Base-by-base conservation (phyloP, 2,888 invertebrate species). In the Enchytraeus crypticus region DNA sequence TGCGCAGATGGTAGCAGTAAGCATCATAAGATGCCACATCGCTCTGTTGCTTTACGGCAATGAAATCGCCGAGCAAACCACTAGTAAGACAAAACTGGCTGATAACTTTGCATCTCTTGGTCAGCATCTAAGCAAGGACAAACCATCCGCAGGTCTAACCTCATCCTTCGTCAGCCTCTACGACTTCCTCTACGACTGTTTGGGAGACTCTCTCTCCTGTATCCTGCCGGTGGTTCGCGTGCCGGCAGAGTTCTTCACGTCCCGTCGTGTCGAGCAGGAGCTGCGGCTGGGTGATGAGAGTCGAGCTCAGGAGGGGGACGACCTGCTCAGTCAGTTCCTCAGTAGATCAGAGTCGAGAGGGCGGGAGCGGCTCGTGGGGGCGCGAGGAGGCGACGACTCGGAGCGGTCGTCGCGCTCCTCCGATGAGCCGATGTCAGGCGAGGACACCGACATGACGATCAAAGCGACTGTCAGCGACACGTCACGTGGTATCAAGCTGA, bases 401-500 rank as follows among this genome's bases (percentile, higher is more conserved):
- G 63, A 61, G 21, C 57, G 60, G 11, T 66, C 67, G 18, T 61
- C 60, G n/a, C 43, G 53, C 11, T 68, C 66, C 26, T 66, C 67
- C 4, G 66, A 65, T 46, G 68, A 66, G 29, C 59, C 60, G 33
- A 32, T 56, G 11, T 55, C 59, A 1, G 62, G 59, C 2, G 62
- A 59, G n/a, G 61, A 62, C 18, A 53, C 63, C 23, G 69, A 72
- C 53, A 61, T 73, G 5, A 65, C 69, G 23, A 69, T 74, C 18
- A 73, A 72, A 63, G 73, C 73, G 43, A 74, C 73, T 0, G 70
- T 76, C 21, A 72, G 70, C 61, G 73, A 76, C 59, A 74, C 77
- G 8, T 70, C 71, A 5, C 69, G 72, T 38, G 79, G 79, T 14
- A 77, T 79, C 53, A 79, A 79, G 64, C 65, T 79, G 53, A 77